These are phyloP conservation scores for Euborellia annulipes DNA, from an alignment of 1,140 invertebrate genomes.

Conservation along the genomic window DNA sequence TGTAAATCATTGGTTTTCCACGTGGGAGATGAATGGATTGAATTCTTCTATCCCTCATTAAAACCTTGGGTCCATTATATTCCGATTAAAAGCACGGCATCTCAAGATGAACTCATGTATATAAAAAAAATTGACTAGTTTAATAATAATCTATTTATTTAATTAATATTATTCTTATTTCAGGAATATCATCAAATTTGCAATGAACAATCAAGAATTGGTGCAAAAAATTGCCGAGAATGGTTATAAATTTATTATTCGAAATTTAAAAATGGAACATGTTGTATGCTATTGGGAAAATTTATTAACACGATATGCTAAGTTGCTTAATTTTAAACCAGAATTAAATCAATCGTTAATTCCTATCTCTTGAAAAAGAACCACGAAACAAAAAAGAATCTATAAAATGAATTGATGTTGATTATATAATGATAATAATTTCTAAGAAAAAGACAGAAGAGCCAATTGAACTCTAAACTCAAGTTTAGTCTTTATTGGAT, in stretches of 20 bases:
- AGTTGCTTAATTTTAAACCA: slow-evolving; percentile 55
- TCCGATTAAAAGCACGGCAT: slow-evolving; percentile 58
- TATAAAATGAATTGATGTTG: too few species aligned
- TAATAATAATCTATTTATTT: neutral
- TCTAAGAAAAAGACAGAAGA: too few species aligned
- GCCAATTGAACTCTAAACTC: too few species aligned
- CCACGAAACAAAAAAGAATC: too few species aligned
- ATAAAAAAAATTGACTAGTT: neutral
- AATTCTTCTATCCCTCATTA: slow-evolving; percentile 86
- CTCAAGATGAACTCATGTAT: slow-evolving; percentile 44
- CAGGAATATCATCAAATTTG: slow-evolving; percentile 59
- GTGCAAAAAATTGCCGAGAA: slow-evolving; percentile 65
- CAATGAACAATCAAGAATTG: slow-evolving; percentile 55
- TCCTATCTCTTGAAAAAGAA: neutral
- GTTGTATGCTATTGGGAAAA: slow-evolving; percentile 77
- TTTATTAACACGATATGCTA: slow-evolving; percentile 59
- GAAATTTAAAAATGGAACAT: slow-evolving; percentile 69
- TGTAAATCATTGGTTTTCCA: slow-evolving; percentile 92
- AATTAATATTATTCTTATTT: slow-evolving; percentile 15
- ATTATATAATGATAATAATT: too few species aligned
- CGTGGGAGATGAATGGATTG: slow-evolving; percentile 85
- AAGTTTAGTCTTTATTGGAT: too few species aligned
- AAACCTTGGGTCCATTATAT: slow-evolving; percentile 95
- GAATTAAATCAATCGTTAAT: slow-evolving; percentile 37
- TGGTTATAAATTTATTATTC: slow-evolving; percentile 66